Evolutionary conservation across 2,888 invertebrate genomes (phyloP), one percentile per base, ranked within the genome.

Genomic region (Hirudinaria manillensis): DNA sequence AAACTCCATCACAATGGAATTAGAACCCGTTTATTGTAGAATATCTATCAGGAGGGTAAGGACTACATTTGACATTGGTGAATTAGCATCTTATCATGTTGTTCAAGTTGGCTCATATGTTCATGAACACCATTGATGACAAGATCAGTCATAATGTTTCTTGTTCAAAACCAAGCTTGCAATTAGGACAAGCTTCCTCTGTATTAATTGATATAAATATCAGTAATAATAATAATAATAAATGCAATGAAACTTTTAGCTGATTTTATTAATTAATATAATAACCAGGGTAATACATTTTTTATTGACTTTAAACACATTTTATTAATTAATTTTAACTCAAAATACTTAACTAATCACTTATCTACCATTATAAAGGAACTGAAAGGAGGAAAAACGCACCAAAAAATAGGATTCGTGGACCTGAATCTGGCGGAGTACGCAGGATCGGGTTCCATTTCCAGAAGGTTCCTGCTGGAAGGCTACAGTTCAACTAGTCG

Each of bases 371-470:
- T 45, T 16, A 16, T 3, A 45, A 45, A 91, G 90, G 90, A 91
- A 85, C 85, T 89, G 78, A 89, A 90, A 84, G 90, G 90, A 72
- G 94, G 94, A 73, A 89, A 92, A 79, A 91, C 93, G 79, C 93
- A 91, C 87, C 93, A 93, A 87, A 98, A 98, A 89, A 89, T 99
- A 82, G 98, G 98, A 81, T 98, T 94, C 89, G 95, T 93, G 82
- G 96, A 97, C 88, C 89, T 98, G 83, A 97, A 99, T 88, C 89
- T 98, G 84, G 93, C 97, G 77, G 95, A 97, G 88, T 93, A 93
- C 87, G 97, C 98, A 75, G 97, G 95, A 79, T 91, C 94, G 61
- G 97, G 96, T 61, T 89, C 91, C 82, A 91, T 91, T 77, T 90
- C 91, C 81, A 89, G 93, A 79, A 91, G 93, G 82, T 96, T 93